Conservation (phyloP, 2,797 vertebrate species). For the Scolopax bukidnonensis region DNA sequence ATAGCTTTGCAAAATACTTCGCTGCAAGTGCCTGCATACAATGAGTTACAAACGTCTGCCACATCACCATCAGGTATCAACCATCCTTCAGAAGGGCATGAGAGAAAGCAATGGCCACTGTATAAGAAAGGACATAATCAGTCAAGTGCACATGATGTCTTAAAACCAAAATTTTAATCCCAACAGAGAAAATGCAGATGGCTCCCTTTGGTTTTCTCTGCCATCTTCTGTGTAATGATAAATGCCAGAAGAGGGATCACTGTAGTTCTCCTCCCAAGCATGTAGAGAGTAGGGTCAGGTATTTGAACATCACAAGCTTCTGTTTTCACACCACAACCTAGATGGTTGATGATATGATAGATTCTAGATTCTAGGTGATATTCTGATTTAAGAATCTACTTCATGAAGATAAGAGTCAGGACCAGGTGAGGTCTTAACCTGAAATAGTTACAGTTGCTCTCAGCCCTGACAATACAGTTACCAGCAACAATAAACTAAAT, state of each 20-base stretch:
- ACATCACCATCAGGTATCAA: neutral
- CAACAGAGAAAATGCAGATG: neutral
- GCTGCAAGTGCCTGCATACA: neutral
- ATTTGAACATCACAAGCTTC: neutral
- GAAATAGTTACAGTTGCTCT: neutral
- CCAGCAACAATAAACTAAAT: neutral
- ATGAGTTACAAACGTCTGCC: neutral
- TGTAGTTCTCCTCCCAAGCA: neutral
- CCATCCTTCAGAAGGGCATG: neutral
- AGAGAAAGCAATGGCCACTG: neutral
- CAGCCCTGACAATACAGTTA: neutral
- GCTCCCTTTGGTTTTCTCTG: neutral
- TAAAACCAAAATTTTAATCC: neutral
- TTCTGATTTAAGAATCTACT: neutral
- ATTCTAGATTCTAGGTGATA: neutral
- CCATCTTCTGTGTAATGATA: neutral
- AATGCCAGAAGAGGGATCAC: neutral
- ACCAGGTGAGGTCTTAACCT: neutral
- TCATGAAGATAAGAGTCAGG: neutral
- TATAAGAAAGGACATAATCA: neutral
- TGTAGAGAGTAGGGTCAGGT: neutral
- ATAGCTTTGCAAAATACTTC: neutral
- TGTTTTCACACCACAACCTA: neutral
- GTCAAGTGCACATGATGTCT: neutral
- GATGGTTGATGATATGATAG: neutral